Conservation (phyloP, 2,888 invertebrate genomes). For the Cerceris ruficornis region DNA sequence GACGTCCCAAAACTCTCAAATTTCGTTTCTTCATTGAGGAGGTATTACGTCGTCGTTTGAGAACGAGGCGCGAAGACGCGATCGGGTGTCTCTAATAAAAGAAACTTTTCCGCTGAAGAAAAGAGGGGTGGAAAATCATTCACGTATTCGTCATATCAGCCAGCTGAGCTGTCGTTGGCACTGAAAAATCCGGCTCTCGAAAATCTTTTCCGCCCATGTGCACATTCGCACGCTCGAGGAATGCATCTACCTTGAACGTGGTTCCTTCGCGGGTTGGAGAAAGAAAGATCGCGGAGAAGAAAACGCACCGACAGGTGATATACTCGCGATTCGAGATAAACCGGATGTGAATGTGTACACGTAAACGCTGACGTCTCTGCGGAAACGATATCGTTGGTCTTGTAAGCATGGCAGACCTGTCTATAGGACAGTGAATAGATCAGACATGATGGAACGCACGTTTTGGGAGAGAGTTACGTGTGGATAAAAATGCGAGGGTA, state of each 20-base stretch:
- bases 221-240: conserved; percentile 69
- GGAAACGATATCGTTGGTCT: conserved; percentile 46
- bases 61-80: background rate
- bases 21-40: conserved; percentile 1
- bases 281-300: conserved; percentile 24
- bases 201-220: conserved; percentile 67
- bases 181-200: conserved; percentile 64
- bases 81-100: conserved; percentile 12
- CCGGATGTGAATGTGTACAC: conserved; percentile 46
- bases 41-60: background rate
- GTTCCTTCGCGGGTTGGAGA: conserved; percentile 38
- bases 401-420: conserved; percentile 21
- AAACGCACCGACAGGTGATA: conserved; percentile 66
- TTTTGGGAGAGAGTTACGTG: background rate
- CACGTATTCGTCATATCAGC: conserved; percentile 39
- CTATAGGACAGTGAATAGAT: conserved; percentile 8
- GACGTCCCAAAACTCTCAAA: background rate
- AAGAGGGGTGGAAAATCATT: conserved; percentile 31
- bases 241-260: conserved; percentile 31
- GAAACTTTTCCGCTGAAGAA: conserved; percentile 9
- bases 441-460: conserved; percentile 14
- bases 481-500: background rate
- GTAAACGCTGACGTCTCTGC: conserved; percentile 35
- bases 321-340: conserved; percentile 73
- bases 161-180: conserved; percentile 56